These are phyloP conservation scores for Dryadula phaetusa DNA, from an alignment of 2,888 invertebrate genomes.

Conservation along the genomic window DNA sequence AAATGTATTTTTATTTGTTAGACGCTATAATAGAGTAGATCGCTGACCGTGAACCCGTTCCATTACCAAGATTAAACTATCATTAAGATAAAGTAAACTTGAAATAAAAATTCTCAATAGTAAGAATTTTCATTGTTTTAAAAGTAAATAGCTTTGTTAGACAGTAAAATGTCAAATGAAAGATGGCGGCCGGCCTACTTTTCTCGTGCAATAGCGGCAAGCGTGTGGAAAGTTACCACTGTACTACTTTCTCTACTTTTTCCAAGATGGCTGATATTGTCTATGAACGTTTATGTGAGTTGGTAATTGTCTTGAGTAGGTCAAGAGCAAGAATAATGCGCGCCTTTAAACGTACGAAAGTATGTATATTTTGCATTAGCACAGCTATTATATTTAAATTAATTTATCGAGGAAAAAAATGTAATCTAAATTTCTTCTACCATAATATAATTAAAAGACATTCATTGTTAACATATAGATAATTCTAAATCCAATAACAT, in stretches of 20 bases:
- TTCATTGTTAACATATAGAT: conserved; percentile 13
- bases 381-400: conserved; percentile 1
- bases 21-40: conserved; percentile 56
- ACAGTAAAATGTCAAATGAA: conserved; percentile 71
- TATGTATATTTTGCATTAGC: conserved; percentile 6
- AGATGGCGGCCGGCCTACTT: conserved; percentile 80
- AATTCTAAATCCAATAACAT: background rate
- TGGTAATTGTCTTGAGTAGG: conserved; percentile 59
- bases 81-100: conserved; percentile 3
- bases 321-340: conserved; percentile 60
- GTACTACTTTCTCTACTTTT: conserved; percentile 84
- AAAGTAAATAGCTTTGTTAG: conserved; percentile 50
- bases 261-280: conserved; percentile 77
- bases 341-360: conserved; percentile 42
- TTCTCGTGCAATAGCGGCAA: conserved; percentile 76
- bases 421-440: too few species aligned
- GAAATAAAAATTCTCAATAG: background rate
- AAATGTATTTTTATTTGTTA: conserved; percentile 65
- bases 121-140: conserved; percentile 32
- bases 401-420: background rate
- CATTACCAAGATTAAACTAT: background rate
- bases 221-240: conserved; percentile 82
- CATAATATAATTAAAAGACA: conserved; percentile 40
- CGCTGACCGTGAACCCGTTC: conserved; percentile 7
- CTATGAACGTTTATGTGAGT: conserved; percentile 56